Evolutionary conservation across 2,113 vertebrate species (phyloP).

Genomic region (Lepus americanus): DNA sequence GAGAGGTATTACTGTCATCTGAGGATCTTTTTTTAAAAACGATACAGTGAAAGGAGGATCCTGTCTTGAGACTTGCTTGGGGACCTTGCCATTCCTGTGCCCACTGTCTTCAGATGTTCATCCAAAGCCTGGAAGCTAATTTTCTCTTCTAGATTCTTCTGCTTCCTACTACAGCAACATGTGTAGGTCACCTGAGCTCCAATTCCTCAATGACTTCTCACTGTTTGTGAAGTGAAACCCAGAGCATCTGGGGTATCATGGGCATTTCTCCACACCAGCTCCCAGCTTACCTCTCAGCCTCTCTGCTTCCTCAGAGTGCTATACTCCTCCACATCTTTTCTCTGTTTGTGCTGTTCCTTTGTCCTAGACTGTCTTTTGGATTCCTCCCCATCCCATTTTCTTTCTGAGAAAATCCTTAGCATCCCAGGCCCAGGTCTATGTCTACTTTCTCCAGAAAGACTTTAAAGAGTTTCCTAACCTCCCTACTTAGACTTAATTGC

Average conservation of each 20-base stretch:
- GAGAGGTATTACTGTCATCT: background rate
- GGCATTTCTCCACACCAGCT: fast-evolving
- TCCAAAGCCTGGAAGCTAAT: background rate
- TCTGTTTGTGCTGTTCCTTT: background rate
- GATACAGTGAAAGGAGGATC: background rate
- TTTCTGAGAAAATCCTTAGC: slow-evolving; percentile 5
- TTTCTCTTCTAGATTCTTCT: background rate
- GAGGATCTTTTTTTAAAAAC: background rate
- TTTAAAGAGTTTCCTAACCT: background rate
- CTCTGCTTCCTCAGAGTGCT: background rate
- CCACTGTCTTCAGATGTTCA: background rate
- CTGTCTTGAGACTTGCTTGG: background rate
- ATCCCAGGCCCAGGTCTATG: background rate
- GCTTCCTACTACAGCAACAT: background rate
- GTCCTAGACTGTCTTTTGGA: background rate
- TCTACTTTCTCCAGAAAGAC: background rate
- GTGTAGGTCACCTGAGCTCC: background rate
- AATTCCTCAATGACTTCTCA: background rate
- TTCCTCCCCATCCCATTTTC: background rate
- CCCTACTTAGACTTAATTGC: background rate
- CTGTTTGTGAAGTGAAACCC: background rate
- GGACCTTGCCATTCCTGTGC: background rate
- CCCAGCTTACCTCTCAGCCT: background rate
- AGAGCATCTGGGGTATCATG: fast-evolving
- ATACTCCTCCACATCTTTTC: background rate